Conservation (phyloP, 2,888 invertebrate species). For the Tuberolachnus salignus region DNA sequence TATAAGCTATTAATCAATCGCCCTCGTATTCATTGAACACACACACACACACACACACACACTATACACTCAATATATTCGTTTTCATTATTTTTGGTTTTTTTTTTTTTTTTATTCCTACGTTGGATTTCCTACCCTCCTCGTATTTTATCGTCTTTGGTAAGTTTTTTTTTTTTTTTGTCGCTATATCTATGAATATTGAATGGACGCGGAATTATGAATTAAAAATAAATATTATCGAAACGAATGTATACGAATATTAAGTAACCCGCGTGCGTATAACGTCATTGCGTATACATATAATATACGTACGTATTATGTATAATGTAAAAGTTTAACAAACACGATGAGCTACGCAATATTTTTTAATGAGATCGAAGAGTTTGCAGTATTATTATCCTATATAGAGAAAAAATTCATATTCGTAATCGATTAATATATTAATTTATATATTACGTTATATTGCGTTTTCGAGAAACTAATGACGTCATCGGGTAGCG, state of each 20-base stretch:
- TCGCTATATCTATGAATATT: no score
- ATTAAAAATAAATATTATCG: no score
- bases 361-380: slow-evolving; percentile 21
- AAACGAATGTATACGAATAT: no score
- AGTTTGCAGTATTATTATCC: slow-evolving; percentile 42
- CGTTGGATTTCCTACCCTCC: neutral
- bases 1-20: slow-evolving; percentile 37
- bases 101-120: neutral
- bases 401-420: slow-evolving; percentile 28
- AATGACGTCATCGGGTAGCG: slow-evolving; percentile 36
- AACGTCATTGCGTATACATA: no score
- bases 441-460: slow-evolving; percentile 7
- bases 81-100: no score
- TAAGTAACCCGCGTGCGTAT: no score
- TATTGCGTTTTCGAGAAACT: slow-evolving; percentile 30
- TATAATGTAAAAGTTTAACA: slow-evolving; percentile 43
- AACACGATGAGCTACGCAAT: slow-evolving; percentile 46
- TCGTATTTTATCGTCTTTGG: neutral
- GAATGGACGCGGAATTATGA: no score
- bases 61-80: neutral
- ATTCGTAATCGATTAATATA: slow-evolving; percentile 25
- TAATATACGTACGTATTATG: no score
- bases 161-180: no score
- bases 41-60: neutral
- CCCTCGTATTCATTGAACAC: slow-evolving; percentile 9